A percentile compares a stretch with the other conserved stretches of the same genome.
Evolutionary conservation across 1,140 invertebrate species (phyloP).

Genomic region (Frieseomelitta varia): DNA sequence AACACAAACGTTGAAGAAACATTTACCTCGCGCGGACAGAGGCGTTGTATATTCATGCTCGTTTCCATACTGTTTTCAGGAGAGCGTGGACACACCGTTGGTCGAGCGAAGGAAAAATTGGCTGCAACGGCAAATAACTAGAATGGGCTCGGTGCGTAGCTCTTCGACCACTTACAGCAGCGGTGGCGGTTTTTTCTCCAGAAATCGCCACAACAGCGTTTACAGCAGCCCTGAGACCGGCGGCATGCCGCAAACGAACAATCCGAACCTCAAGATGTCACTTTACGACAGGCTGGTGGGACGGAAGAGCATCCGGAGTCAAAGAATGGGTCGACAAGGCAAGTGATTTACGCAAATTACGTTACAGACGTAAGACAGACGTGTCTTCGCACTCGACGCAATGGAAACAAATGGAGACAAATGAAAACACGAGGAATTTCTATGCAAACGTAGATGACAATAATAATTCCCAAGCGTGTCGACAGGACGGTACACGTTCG

Average conservation of each 20-base stretch:
- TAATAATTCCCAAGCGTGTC: background rate
- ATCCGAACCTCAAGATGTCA: constrained; percentile 87
- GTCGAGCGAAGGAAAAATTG: constrained; percentile 93
- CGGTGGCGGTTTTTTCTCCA: constrained; percentile 87
- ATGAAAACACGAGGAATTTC: background rate
- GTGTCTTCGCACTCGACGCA: background rate
- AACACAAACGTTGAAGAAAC: no score
- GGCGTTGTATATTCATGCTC: background rate
- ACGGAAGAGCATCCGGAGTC: constrained; percentile 88
- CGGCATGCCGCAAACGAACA: constrained; percentile 71
- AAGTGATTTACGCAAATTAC: constrained; percentile 42
- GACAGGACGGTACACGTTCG: background rate
- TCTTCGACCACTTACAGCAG: constrained; percentile 92
- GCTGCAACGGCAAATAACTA: constrained; percentile 91
- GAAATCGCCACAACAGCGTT: constrained; percentile 88
- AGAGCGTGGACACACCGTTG: constrained; percentile 93
- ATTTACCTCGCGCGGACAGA: background rate
- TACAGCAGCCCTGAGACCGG: constrained; percentile 91
- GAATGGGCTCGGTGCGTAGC: constrained; percentile 91
- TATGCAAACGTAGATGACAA: background rate
- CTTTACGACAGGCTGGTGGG: constrained; percentile 91
- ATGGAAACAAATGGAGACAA: no score
- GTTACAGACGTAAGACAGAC: no score
- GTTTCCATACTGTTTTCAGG: constrained; percentile 80
- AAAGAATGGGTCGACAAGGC: constrained; percentile 87